Base-by-base conservation (phyloP, 2,113 vertebrate species). In the Indicator indicator region DNA sequence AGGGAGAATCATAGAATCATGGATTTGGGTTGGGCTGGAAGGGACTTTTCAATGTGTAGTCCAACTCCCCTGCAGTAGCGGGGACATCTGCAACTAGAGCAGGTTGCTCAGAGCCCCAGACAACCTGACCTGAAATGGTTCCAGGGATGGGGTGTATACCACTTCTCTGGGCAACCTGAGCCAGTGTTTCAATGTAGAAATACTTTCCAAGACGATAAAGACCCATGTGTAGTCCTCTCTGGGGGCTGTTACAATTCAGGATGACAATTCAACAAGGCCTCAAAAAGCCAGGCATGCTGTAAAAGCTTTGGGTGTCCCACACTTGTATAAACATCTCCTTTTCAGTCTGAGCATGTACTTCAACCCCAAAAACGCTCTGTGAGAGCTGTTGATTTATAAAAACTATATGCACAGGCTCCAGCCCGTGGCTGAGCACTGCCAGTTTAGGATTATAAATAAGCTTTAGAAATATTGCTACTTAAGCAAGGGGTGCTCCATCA, bases 381-480 rank as follows among this genome's bases (percentile, higher is more conserved):
- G 78, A 77, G 60, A n/a, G 62, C 81, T 86, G 94, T 46, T 85
- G 95, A 88, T 94, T 93, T 63, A 40, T 73, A 87, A 73, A 82
- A 96, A 76, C 75, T 59, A 30, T 21, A 15, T 33, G 68, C 64
- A 86, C 56, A 67, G 21, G 3, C 76, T 52, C 11, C 52, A 84
- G 91, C 65, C 84, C 77, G 32, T 26, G 86, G 65, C 9, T 75
- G 76, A 95, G 69, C 68, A 70, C 63, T 72, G 19, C 38, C 60
- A 33, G 70, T 94, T 96, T 86, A 88, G 80, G 85, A 71, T 80
- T 86, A 48, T 30, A 68, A 59, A 30, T 86, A 83, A 95, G 52
- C 92, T 71, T 93, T 80, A 88, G 70, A 95, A 91, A 59, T 68
- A 73, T 83, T 91, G 94, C 77, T 78, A 19, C 69, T 89, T 59